Evolutionary conservation across 2,797 vertebrate species (phyloP), one percentile per base, ranked within the genome.

Genomic region (Triplophysa yarkandensis): DNA sequence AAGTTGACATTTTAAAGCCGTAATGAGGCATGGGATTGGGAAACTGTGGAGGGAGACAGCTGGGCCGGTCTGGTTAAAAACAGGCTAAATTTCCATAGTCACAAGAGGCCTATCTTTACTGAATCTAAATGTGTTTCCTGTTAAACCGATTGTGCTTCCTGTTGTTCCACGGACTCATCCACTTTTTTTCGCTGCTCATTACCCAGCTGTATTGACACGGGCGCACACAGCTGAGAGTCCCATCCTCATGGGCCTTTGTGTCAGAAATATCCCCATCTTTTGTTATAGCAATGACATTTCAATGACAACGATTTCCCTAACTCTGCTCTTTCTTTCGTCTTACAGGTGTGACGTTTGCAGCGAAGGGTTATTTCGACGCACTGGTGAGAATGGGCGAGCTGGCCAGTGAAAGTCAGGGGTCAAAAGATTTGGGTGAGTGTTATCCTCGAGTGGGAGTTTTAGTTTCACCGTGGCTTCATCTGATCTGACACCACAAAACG

Each of bases 371-470:
- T 83, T 99, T 99, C 23, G 97, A 99, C 58, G 96, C 98, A 64
- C 92, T 99, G 79, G 97, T 99, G 84, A 94, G 98, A 91, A 99
- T 99, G 98, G 98, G 97, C 0, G 98, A 99, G 86, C 69, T 99
- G 86, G 98, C 98, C 90, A 98, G 96, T 10, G 96, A 98, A 86
- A 99, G 98, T 87, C 96, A 99, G 90, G 98, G 96, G 86, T 98
- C 97, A 13, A 99, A 99, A 87, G 98, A 98, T 72, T 89, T 99
- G 27, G 97, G 98, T 99, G 87, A 98, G 97, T 92, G 60, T 27
- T 3, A 14, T 0, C 34, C 9, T 13, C 16, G 58, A 1, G n/a
- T n/a, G n/a, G n/a, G n/a, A n/a, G 19, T 78, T 28, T 63, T 41
- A 4, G 39, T 3, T 17, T 27, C 62, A 34, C 14, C 13, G 34